Evolutionary conservation across 2,797 vertebrate genomes (phyloP), one percentile per base, ranked within the genome.

Genomic region (Hyperoplus lanceolatus): DNA sequence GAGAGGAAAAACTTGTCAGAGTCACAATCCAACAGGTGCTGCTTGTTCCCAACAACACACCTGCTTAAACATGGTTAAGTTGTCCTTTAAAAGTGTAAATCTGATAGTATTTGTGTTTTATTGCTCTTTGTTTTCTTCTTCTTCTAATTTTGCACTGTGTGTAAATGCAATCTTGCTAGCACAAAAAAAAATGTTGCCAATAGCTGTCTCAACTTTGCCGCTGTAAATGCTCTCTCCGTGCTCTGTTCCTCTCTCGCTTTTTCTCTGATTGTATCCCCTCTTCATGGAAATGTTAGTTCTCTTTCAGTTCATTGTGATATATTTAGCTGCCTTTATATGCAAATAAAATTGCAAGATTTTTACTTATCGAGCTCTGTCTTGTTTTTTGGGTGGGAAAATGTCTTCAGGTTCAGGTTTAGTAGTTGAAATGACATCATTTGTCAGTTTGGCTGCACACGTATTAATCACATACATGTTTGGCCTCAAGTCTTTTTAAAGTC

Each of bases 301-400:
- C 95, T 93, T 93, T 97, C 96, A 96, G 96, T 97, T 98, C 95
- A 96, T 98, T 98, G 97, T 98, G 97, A 98, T 97, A 97, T 97
- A 99, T 98, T 96, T 99, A 98, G 97, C 96, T 95, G 97, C 97
- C 97, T 99, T 99, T 99, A 98, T 98, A 98, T 99, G 97, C 97
- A 99, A 99, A 98, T 99, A 99, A 98, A 99, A 98, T 97, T 98
- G 97, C 97, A 97, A 98, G 97, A 98, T 99, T 99, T 99, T 98
- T 99, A 97, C 96, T 94, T 95, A 93, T 0, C 74, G 69, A 73
- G 38, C 41, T 21, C 16, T 2, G 55, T 69, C 46, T 79, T 67
- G 3, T 53, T 71, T 83, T 84, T 63, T 60, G 5, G 42, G 70
- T 5, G 48, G 45, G 43, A 8, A 14, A 29, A 42, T 42, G 42